Evolutionary conservation across 2,113 vertebrate species (phyloP).

Genomic region (Tragulus kanchil): DNA sequence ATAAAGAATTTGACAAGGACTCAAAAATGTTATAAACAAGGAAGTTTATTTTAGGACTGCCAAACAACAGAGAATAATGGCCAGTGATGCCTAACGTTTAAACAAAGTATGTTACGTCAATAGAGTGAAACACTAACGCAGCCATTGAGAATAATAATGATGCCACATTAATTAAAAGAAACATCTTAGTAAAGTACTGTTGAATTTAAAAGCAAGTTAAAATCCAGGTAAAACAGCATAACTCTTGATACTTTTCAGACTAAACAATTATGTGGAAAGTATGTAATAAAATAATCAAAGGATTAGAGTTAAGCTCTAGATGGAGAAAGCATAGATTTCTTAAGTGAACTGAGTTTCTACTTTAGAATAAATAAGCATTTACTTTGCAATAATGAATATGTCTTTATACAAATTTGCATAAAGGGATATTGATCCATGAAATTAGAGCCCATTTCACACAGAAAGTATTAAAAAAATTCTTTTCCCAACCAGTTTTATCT

Average conservation of each 20-base stretch:
- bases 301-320: not conserved
- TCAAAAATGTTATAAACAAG: constrained; percentile 4
- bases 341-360: not conserved
- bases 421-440: not conserved
- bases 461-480: not conserved
- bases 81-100: not conserved
- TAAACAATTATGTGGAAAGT: not conserved
- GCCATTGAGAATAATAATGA: not conserved
- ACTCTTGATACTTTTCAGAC: not conserved
- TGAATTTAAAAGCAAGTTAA: constrained; percentile 36
- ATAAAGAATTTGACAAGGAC: constrained; percentile 15
- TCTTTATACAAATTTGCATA: constrained; percentile 19
- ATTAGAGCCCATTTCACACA: not conserved
- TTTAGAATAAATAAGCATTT: constrained; percentile 13
- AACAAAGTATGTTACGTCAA: not conserved
- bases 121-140: not conserved
- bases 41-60: constrained; percentile 51
- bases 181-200: not conserved
- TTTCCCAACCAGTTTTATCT: not conserved
- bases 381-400: not conserved
- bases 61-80: not conserved
- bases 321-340: constrained; percentile 3
- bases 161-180: not conserved
- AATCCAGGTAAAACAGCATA: not conserved
- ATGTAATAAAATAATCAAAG: not conserved